Base-by-base conservation (phyloP, 2,888 invertebrate species). In the Agriotes lineatus region DNA sequence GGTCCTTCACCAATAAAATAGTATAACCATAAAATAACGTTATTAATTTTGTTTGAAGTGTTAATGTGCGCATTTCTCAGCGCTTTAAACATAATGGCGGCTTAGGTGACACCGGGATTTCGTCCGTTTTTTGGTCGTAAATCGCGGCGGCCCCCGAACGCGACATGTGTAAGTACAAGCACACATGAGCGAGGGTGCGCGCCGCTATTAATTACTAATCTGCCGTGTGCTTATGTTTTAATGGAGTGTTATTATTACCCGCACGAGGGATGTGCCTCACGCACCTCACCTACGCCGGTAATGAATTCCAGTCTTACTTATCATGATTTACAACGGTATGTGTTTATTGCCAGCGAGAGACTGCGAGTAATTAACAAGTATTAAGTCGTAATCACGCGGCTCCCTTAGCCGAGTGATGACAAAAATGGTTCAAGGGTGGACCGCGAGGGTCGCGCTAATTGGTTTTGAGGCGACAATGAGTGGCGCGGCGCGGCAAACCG, bases 201-300 rank as follows among this genome's bases (percentile, higher is more conserved):
- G 65, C 44, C 58, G 72, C 75, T 76, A 78, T 79, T 78, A 79
- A 78, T 80, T 80, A 79, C 79, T 78, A 77, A 80, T 78, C 78
- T 77, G 75, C 75, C 75, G 74, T 74, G 76, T 76, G 77, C 79
- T 79, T 78, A 78, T 76, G 77, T 79, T 79, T 78, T 79, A 79
- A 79, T 79, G 76, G 77, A 77, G 78, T 77, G 77, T 78, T 79
- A 78, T 78, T 78, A 79, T 78, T 78, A 76, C 75, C 76, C 76
- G 74, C 74, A 73, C 73, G 70, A 75, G 76, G 77, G 76, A 77
- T 77, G 74, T 70, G 71, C 70, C 71, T 64, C 74, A 74, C 73
- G 69, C 70, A 75, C 71, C 64, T 74, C 74, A 75, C 75, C 73
- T 72, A 67, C 66, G 48, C 67, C 56, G 22, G 62, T 72, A 74